These are phyloP conservation scores for Coturnix japonica DNA, from an alignment of 2,113 vertebrate genomes.

Conservation along the genomic window DNA sequence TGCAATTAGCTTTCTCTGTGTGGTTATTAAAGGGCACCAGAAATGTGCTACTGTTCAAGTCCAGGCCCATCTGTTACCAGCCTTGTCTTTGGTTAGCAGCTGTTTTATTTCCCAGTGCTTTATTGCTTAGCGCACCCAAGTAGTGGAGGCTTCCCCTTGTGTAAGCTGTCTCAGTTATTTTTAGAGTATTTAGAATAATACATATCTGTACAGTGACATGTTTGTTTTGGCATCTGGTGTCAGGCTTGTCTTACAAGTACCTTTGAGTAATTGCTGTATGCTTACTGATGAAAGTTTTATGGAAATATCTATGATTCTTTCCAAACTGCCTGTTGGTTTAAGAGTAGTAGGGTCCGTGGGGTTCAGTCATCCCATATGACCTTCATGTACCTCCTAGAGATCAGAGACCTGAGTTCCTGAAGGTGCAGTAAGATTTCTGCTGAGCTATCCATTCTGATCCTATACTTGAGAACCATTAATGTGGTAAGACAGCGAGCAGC, in stretches of 20 bases:
- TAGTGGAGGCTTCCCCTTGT: not conserved
- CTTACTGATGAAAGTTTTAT: not conserved
- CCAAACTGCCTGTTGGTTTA: not conserved
- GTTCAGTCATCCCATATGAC: not conserved
- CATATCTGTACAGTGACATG: not conserved
- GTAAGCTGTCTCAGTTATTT: not conserved
- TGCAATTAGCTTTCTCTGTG: not conserved
- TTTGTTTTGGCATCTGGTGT: not conserved
- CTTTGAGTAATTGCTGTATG: not conserved
- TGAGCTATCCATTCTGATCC: fast-evolving
- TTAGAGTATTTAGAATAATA: constrained; percentile 19
- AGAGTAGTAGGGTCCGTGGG: not conserved
- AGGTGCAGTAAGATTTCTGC: not conserved
- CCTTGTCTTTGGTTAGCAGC: not conserved
- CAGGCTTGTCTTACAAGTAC: not conserved
- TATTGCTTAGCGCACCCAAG: not conserved
- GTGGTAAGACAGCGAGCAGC: not conserved
- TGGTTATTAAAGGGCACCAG: constrained; percentile 21
- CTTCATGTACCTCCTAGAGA: not conserved
- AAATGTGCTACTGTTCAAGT: not conserved
- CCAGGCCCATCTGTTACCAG: not conserved
- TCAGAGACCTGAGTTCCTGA: not conserved
- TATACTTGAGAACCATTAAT: not conserved
- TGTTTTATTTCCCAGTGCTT: not conserved
- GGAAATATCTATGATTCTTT: not conserved